These are phyloP conservation scores for Ramazzottius varieornatus DNA, from an alignment of 2,888 invertebrate species.

Conservation along the genomic window DNA sequence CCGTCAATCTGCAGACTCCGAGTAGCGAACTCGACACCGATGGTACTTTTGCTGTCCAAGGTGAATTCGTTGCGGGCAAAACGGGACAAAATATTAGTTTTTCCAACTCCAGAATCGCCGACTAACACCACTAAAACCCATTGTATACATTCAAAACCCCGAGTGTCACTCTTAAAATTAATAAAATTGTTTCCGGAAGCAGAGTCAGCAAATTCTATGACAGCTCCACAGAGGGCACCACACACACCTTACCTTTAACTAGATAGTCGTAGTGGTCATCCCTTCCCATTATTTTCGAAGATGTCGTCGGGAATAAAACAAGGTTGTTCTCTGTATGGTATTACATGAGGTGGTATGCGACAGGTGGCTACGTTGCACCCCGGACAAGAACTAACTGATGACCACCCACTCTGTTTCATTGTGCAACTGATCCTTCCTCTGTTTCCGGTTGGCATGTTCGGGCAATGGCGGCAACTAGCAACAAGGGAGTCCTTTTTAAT, in stretches of 20 bases:
- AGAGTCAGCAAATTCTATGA: neutral
- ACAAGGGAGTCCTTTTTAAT: too few species aligned
- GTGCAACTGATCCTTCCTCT: too few species aligned
- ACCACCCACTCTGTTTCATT: too few species aligned
- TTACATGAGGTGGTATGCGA: too few species aligned
- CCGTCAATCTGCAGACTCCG: conserved; percentile 82
- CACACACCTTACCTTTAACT: conserved; percentile 64
- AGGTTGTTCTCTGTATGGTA: too few species aligned
- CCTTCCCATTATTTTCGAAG: conserved; percentile 28
- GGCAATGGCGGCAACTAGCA: too few species aligned
- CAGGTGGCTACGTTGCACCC: too few species aligned
- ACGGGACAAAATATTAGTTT: conserved; percentile 92
- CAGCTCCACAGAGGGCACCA: neutral
- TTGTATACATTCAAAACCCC: neutral
- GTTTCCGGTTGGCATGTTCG: too few species aligned
- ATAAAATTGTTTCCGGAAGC: neutral
- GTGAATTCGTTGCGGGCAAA: conserved; percentile 99
- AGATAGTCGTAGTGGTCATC: conserved; percentile 99
- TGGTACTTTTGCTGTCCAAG: conserved; percentile 98
- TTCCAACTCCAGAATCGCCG: conserved; percentile 98
- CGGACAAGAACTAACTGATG: too few species aligned
- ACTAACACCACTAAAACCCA: conserved; percentile 79
- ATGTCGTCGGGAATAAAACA: too few species aligned
- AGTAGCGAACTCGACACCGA: conserved; percentile 99
- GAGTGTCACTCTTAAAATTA: neutral